These are phyloP conservation scores for Columba janthina DNA, from an alignment of 2,113 vertebrate genomes.

Conservation along the genomic window DNA sequence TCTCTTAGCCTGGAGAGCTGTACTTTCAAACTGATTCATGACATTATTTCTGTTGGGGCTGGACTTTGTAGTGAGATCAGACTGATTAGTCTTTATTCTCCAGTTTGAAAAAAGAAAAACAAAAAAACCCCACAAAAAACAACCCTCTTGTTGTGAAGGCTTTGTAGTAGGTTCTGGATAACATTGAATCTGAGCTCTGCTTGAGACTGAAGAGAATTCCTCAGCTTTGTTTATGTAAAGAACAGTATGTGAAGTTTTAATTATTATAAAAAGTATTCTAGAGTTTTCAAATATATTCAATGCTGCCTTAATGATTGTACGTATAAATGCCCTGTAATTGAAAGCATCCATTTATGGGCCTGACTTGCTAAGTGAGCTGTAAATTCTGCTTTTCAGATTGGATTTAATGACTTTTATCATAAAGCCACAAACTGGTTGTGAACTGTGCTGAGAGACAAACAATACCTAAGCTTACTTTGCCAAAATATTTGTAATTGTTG, in stretches of 20 bases:
- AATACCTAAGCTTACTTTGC: slow-evolving; percentile 72
- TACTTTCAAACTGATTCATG: background rate
- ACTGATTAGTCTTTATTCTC: background rate
- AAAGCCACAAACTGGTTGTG: slow-evolving; percentile 67
- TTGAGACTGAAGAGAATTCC: background rate
- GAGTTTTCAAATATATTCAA: slow-evolving; percentile 34
- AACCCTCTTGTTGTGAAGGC: background rate
- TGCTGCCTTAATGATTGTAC: slow-evolving; percentile 10
- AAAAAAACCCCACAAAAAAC: background rate
- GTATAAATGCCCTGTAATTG: slow-evolving; percentile 56
- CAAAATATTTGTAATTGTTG: slow-evolving; percentile 73
- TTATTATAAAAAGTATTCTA: slow-evolving; percentile 36
- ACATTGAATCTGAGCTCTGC: background rate
- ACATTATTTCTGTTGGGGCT: background rate
- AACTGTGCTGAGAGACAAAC: slow-evolving; percentile 60
- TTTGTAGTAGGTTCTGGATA: background rate
- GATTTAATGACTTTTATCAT: slow-evolving; percentile 71
- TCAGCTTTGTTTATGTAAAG: slow-evolving; percentile 13
- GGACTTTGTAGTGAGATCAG: background rate
- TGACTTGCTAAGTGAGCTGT: slow-evolving; percentile 67
- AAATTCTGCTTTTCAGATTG: slow-evolving; percentile 72
- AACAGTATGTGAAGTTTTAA: slow-evolving; percentile 1
- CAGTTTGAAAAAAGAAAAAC: background rate
- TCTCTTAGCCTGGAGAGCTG: background rate
- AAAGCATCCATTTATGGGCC: slow-evolving; percentile 56